Percentiles rank a stretch among this genome's conserved stretches.
These are phyloP conservation scores for Ondatra zibethicus DNA, from an alignment of 2,113 vertebrate species.

Conservation along the genomic window DNA sequence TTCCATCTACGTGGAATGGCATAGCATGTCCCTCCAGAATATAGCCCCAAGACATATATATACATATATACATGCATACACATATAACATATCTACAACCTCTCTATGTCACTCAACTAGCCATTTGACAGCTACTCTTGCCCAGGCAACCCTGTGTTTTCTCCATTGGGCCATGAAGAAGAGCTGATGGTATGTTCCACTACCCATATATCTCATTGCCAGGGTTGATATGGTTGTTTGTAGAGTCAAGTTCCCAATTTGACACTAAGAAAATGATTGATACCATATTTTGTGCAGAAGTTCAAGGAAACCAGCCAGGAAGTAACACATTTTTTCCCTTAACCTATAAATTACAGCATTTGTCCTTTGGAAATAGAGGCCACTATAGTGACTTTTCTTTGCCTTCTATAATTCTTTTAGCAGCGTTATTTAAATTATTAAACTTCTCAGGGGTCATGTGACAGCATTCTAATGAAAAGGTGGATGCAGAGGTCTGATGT, in stretches of 20 bases:
- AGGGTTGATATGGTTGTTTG: neutral
- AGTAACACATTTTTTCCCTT: neutral
- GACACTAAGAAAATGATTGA: neutral
- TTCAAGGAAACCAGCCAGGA: slow-evolving; percentile 12
- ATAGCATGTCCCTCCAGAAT: neutral
- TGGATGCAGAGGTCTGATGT: neutral
- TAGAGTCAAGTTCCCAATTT: neutral
- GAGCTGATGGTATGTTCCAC: neutral
- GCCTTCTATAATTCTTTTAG: neutral
- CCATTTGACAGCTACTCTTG: neutral
- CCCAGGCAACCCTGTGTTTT: neutral
- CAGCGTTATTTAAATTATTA: neutral
- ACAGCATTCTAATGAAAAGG: neutral
- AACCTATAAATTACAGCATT: neutral
- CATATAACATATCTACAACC: neutral
- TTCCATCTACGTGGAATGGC: no score
- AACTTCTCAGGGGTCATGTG: neutral
- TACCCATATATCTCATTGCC: neutral
- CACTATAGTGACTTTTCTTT: neutral
- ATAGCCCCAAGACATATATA: neutral
- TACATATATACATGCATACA: no score
- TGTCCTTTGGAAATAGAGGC: neutral
- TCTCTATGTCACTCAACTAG: neutral
- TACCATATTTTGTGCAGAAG: neutral
- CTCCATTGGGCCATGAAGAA: neutral